These are phyloP conservation scores for Gymnoscopelus braueri DNA, from an alignment of 2,797 vertebrate genomes.

Conservation along the genomic window DNA sequence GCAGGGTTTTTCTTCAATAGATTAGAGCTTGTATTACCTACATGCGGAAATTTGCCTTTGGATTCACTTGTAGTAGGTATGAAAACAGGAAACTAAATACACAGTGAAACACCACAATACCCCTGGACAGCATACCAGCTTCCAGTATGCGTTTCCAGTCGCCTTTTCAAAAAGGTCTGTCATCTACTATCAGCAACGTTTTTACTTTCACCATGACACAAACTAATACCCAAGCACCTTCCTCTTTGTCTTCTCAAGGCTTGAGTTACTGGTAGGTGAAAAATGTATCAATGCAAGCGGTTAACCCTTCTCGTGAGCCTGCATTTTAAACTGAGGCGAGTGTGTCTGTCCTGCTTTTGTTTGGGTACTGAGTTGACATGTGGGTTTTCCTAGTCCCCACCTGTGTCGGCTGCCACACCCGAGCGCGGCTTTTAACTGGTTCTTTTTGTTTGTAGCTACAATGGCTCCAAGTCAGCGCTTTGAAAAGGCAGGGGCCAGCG, in stretches of 20 bases:
- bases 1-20: too few species aligned
- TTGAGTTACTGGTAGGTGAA: conserved; percentile 11
- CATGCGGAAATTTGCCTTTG: too few species aligned
- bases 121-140: too few species aligned
- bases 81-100: too few species aligned
- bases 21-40: too few species aligned
- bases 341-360: conserved; percentile 63
- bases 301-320: conserved; percentile 50
- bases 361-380: conserved; percentile 43
- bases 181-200: conserved; percentile 35
- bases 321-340: conserved; percentile 33
- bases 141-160: too few species aligned
- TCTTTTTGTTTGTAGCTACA: conserved; percentile 61
- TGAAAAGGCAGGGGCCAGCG: conserved; percentile 71
- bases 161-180: conserved; percentile 10
- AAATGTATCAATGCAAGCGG: conserved; percentile 46
- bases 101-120: too few species aligned
- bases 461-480: conserved; percentile 69
- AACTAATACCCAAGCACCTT: conserved; percentile 20
- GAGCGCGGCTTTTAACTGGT: conserved; percentile 58
- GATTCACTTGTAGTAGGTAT: too few species aligned
- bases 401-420: conserved; percentile 56
- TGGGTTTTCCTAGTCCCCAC: conserved; percentile 73
- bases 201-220: conserved; percentile 1
- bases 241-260: not conserved